phyloP scores from a whole-genome alignment of 2,888 invertebrate genomes.

The Agriopis leucophaearia region DNA sequence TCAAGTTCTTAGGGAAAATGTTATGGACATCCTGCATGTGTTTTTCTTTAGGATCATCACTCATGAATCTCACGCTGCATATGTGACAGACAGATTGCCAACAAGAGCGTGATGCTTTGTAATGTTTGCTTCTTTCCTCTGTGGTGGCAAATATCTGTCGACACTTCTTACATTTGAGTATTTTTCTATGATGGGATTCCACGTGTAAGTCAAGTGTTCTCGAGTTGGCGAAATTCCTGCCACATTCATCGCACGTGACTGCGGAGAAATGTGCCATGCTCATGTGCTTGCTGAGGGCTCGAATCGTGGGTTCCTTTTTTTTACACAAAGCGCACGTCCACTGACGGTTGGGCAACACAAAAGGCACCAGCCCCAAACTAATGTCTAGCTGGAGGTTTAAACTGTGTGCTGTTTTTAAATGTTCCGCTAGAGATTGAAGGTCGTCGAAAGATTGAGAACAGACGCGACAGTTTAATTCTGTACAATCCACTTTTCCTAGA shows the following conservation, averaged over 20 bases:
- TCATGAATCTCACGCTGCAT: conserved; percentile 41
- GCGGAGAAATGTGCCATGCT: conserved; percentile 49
- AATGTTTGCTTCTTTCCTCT: conserved; percentile 34
- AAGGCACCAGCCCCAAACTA: conserved; percentile 41
- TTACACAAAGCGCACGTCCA: conserved; percentile 38
- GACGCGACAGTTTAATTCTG: conserved; percentile 64
- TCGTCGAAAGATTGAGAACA: conserved; percentile 56
- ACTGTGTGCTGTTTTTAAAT: conserved; percentile 56
- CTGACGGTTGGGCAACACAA: conserved; percentile 35
- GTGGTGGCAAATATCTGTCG: conserved; percentile 26
- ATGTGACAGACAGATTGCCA: conserved; percentile 38
- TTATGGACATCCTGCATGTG: conserved; percentile 50
- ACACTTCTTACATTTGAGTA: conserved; percentile 38
- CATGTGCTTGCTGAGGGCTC: conserved; percentile 49
- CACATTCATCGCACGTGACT: conserved; percentile 49
- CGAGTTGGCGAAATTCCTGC: conserved; percentile 33
- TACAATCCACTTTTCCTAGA: conserved; percentile 66
- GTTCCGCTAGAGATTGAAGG: conserved; percentile 53
- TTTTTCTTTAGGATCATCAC: conserved; percentile 30
- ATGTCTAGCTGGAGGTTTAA: conserved; percentile 38
- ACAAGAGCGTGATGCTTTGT: conserved; percentile 27
- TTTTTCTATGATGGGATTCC: conserved; percentile 32
- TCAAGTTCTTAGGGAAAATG: conserved; percentile 2
- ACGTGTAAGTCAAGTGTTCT: conserved; percentile 30
- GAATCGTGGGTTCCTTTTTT: conserved; percentile 35